Base-by-base conservation (phyloP, 1,140 invertebrate genomes). In the Aphelinus certus region DNA sequence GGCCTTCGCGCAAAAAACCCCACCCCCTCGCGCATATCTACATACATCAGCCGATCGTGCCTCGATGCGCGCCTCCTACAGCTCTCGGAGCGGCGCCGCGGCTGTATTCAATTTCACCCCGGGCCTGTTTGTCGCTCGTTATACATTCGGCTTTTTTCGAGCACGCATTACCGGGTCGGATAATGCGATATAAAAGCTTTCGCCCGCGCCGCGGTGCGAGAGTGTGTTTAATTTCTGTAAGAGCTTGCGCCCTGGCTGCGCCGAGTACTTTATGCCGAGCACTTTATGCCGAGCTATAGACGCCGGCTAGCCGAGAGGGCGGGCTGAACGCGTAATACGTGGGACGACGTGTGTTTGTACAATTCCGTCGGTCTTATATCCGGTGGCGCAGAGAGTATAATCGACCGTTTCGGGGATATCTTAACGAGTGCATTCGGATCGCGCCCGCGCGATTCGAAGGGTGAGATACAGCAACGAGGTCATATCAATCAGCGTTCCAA, bases 121-220 rank as follows among this genome's bases (percentile, higher is more conserved):
- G 26, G 67, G 67, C 74, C 76, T 76, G 79, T 80, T 75, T 78
- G 65, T 63, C 76, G 61, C 65, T 73, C 64, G 64, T 68, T 73
- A 68, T 26, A 26, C 26, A 26, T 69, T 74, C 42, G 51, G 51
- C 53, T 70, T 75, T 75, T 75, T 49, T 48, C 49, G 51, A 3
- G 55, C 61, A 68, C 51, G 43, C 65, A 75, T 58, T 70, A 70
- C 55, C 42, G 61, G 61, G 47, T 26, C 43, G 64, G 66, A 65
- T 75, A 75, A 75, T 75, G 73, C 47, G 61, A n/a, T 65, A 65
- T 75, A 75, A 75, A 75, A 75, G 73, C 73, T 75, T 75, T 70
- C 46, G 53, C 3, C n/a, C 58, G 58, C 9, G 5, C 4, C 58
- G 10, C 4, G 42, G 26, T n/a, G 58, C 58, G 58, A 7, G 58